phyloP scores from a whole-genome alignment of 2,888 invertebrate species.

The Orthonevra nobilis region DNA sequence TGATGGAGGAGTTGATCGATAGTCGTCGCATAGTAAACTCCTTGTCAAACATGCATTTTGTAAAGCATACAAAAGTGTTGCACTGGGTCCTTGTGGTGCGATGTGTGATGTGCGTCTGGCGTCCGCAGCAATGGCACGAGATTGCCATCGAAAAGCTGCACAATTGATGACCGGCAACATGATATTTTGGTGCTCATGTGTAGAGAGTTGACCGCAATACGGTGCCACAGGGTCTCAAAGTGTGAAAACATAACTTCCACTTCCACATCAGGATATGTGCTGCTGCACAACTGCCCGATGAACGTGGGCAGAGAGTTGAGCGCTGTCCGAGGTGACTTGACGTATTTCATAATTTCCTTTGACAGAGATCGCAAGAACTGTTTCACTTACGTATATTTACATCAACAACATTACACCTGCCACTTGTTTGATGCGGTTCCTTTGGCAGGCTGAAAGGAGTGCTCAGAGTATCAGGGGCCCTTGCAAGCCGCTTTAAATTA shows the following conservation, averaged over 20 bases:
- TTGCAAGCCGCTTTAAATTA: conserved; percentile 19
- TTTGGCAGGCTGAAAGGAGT: conserved; percentile 6
- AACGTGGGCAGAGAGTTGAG: conserved; percentile 49
- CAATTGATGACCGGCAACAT: conserved; percentile 69
- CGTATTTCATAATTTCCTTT: conserved; percentile 62
- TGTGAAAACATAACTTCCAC: conserved; percentile 68
- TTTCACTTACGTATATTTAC: conserved; percentile 48
- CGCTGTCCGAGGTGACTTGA: conserved; percentile 52
- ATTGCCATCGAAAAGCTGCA: conserved; percentile 67
- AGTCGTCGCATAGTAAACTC: conserved; percentile 76
- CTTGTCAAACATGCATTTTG: conserved; percentile 78
- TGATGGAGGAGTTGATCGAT: conserved; percentile 76
- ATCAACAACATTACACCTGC: conserved; percentile 53
- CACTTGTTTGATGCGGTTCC: conserved; percentile 21
- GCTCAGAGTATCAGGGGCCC: conserved; percentile 17
- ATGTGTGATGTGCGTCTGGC: conserved; percentile 11
- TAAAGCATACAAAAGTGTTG: conserved; percentile 72
- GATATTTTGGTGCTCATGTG: conserved; percentile 62
- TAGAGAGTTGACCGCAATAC: conserved; percentile 38
- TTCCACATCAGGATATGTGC: conserved; percentile 28
- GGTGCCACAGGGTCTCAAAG: conserved; percentile 62
- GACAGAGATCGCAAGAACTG: conserved; percentile 44
- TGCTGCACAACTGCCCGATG: not conserved
- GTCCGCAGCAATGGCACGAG: conserved; percentile 41
- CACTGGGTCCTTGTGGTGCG: conserved; percentile 43